Conservation (phyloP, 2,797 vertebrate species). For the Falco novaeseelandiae region DNA sequence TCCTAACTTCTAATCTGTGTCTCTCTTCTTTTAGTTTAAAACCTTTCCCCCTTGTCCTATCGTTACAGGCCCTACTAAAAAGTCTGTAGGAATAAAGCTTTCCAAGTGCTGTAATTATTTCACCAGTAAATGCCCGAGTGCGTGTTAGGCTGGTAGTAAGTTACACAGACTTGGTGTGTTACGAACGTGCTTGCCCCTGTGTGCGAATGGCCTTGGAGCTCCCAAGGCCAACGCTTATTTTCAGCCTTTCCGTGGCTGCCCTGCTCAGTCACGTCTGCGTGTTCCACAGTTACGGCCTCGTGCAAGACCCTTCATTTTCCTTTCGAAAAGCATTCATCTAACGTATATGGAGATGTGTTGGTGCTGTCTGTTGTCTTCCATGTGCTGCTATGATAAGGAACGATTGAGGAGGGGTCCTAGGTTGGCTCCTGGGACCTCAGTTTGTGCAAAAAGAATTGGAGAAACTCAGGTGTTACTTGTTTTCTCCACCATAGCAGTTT, state of each 20-base stretch:
- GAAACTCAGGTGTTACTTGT: neutral
- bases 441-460: neutral
- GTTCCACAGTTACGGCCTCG: neutral
- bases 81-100: neutral
- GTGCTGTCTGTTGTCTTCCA: neutral
- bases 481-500: neutral
- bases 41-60: too few relatives aligned
- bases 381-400: neutral
- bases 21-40: too few relatives aligned
- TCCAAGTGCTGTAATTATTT: neutral
- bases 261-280: neutral
- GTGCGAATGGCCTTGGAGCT: neutral
- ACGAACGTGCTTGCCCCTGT: rapidly evolving
- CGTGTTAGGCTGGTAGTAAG: neutral
- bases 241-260: neutral
- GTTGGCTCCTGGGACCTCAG: neutral
- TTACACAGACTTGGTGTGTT: neutral
- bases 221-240: rapidly evolving
- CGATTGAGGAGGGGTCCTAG: neutral
- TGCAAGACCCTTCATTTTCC: neutral
- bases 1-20: too few relatives aligned
- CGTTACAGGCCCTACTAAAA: too few relatives aligned
- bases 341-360: rapidly evolving
- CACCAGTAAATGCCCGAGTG: neutral
- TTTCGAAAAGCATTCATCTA: neutral